A percentile compares a stretch with the other conserved stretches of the same genome.
Conservation (phyloP, 2,888 invertebrate species). For the Meta bourneti region DNA sequence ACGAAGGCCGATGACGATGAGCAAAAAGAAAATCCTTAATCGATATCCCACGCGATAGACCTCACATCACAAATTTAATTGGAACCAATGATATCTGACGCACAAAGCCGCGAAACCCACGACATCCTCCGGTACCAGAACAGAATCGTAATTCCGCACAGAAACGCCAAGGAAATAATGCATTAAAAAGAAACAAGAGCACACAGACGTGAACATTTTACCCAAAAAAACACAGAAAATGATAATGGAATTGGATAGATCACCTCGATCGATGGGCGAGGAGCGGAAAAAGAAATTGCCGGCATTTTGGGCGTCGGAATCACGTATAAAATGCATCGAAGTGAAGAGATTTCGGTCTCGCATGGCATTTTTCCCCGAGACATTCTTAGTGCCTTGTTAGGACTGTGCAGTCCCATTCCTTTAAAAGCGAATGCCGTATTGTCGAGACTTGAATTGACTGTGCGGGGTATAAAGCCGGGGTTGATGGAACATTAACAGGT, state of each 20-base stretch:
- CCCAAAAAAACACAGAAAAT: not conserved
- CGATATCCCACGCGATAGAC: no score
- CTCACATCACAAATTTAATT: slow-evolving; percentile 21
- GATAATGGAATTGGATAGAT: slow-evolving; percentile 13
- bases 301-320: slow-evolving; percentile 7
- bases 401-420: no score
- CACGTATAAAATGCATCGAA: slow-evolving; percentile 19
- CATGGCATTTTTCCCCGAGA: not conserved
- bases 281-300: not conserved
- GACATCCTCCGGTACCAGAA: not conserved
- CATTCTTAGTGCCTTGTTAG: not conserved
- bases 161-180: not conserved
- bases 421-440: no score
- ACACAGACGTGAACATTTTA: slow-evolving; percentile 28
- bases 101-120: not conserved
- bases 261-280: not conserved
- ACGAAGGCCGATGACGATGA: no score
- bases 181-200: slow-evolving; percentile 1
- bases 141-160: not conserved
- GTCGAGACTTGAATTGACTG: no score
- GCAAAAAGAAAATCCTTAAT: no score
- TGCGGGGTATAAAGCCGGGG: no score
- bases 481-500: no score
- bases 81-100: not conserved
- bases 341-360: not conserved